phyloP scores from a whole-genome alignment of 1,140 invertebrate genomes.

The Apis mellifera region DNA sequence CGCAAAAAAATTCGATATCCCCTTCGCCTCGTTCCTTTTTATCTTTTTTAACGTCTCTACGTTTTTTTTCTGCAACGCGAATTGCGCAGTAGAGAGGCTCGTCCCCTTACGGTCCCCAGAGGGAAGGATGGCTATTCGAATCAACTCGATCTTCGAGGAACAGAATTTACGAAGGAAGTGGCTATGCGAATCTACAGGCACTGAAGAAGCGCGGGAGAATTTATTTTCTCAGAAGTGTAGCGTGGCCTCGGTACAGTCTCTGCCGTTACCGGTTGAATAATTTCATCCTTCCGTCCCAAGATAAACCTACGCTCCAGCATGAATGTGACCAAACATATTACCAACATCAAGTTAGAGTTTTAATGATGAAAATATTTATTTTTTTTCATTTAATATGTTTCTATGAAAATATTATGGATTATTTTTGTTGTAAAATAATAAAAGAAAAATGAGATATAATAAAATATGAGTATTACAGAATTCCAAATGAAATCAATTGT shows the following conservation, averaged over 20 bases:
- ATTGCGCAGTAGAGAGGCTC: slow-evolving; percentile 42
- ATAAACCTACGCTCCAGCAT: background rate
- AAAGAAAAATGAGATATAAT: background rate
- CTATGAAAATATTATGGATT: background rate
- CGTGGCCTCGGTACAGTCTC: slow-evolving; percentile 41
- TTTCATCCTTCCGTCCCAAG: slow-evolving; percentile 43
- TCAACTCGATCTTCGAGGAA: slow-evolving; percentile 60
- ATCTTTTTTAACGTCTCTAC: slow-evolving; percentile 40
- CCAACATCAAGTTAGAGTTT: background rate
- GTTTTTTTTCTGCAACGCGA: slow-evolving; percentile 45
- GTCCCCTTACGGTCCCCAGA: slow-evolving; percentile 39
- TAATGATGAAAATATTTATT: background rate
- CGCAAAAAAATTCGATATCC: slow-evolving; percentile 64
- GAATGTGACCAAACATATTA: slow-evolving; percentile 4
- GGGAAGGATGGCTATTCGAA: slow-evolving; percentile 39
- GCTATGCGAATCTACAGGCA: slow-evolving; percentile 30
- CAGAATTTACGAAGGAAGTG: slow-evolving; percentile 53
- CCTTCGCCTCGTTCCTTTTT: slow-evolving; percentile 52
- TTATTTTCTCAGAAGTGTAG: slow-evolving; percentile 65
- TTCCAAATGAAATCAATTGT: slow-evolving; percentile 9
- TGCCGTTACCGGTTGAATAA: slow-evolving; percentile 54
- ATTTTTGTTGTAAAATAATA: slow-evolving; percentile 8
- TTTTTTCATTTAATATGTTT: background rate
- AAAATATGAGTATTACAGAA: background rate
- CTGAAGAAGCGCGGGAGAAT: slow-evolving; percentile 62